Conservation (phyloP, 2,113 vertebrate genomes). For the Anser brachyrhynchus region DNA sequence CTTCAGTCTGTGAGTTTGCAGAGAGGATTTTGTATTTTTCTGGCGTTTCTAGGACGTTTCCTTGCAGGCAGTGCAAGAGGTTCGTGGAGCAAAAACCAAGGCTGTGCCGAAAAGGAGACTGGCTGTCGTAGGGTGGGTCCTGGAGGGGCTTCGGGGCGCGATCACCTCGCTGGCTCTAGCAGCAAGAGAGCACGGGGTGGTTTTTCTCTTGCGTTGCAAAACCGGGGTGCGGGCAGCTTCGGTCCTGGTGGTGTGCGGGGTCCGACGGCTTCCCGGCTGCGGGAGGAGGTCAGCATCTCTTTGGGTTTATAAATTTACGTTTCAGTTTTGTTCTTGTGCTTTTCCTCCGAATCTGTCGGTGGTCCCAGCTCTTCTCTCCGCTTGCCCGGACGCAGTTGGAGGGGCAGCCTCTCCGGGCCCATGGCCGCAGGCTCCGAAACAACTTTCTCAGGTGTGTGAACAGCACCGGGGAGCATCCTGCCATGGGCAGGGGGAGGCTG, state of each 20-base stretch:
- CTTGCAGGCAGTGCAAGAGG: background rate
- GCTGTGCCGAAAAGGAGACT: background rate
- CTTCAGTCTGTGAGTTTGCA: slow-evolving; percentile 30
- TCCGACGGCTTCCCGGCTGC: background rate
- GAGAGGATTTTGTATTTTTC: background rate
- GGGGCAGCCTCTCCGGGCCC: background rate
- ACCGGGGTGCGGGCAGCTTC: background rate
- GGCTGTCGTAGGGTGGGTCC: background rate
- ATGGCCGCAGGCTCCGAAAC: background rate
- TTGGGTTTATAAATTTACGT: slow-evolving; percentile 10
- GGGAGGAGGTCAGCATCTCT: slow-evolving; percentile 23
- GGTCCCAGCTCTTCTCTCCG: background rate
- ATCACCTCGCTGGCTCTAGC: background rate
- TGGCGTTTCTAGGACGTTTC: background rate
- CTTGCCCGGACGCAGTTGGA: background rate
- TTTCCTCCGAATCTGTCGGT: slow-evolving; percentile 30
- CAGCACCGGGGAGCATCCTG: background rate
- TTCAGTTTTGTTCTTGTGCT: slow-evolving; percentile 61
- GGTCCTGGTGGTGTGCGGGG: background rate
- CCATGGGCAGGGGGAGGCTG: slow-evolving; percentile 22
- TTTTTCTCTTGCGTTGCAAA: background rate
- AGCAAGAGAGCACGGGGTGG: background rate
- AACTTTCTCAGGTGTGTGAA: background rate
- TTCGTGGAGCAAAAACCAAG: background rate
- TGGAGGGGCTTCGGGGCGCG: background rate